Evolutionary conservation across 2,797 vertebrate species (phyloP).

Genomic region (Melanotaenia trifasciata): DNA sequence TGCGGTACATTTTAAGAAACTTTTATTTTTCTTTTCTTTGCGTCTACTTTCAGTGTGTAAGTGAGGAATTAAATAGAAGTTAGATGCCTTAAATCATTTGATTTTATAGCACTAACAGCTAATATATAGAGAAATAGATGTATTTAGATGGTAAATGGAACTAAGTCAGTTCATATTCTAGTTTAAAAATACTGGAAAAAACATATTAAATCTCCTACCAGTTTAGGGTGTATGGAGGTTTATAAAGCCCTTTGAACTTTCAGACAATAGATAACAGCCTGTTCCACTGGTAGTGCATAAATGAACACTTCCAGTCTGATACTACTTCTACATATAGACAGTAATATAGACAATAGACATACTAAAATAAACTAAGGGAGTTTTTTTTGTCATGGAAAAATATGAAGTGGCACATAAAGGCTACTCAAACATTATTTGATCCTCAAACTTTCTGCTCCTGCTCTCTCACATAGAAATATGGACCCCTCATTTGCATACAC

Average conservation of each 20-base stretch:
- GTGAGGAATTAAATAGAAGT: slow-evolving; percentile 35
- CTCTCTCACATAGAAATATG: slow-evolving; percentile 61
- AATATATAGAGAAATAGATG: not conserved
- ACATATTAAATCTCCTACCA: not conserved
- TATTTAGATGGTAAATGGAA: slow-evolving; percentile 1
- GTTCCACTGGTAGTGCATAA: slow-evolving; percentile 5
- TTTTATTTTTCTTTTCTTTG: slow-evolving; percentile 48
- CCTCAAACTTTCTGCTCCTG: slow-evolving; percentile 52
- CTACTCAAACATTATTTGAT: slow-evolving; percentile 60
- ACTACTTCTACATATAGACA: slow-evolving; percentile 46
- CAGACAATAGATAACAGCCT: slow-evolving; percentile 13
- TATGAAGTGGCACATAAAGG: slow-evolving; percentile 5
- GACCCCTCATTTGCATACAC: slow-evolving; percentile 57
- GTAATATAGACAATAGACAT: slow-evolving; percentile 48
- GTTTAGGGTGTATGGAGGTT: not conserved
- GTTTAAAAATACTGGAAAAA: not conserved
- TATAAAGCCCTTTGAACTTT: slow-evolving; percentile 4
- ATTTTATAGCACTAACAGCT: slow-evolving; percentile 27
- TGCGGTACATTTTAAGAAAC: slow-evolving; percentile 45
- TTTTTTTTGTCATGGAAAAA: too few relatives aligned
- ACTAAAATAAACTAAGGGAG: slow-evolving; percentile 32
- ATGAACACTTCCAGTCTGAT: slow-evolving; percentile 39
- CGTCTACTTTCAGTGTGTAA: slow-evolving; percentile 19
- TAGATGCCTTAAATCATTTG: slow-evolving; percentile 22
- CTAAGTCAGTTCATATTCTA: not conserved